Evolutionary conservation across 2,888 invertebrate genomes (phyloP), one percentile per base, ranked within the genome.

Genomic region (Diaphora mendica): DNA sequence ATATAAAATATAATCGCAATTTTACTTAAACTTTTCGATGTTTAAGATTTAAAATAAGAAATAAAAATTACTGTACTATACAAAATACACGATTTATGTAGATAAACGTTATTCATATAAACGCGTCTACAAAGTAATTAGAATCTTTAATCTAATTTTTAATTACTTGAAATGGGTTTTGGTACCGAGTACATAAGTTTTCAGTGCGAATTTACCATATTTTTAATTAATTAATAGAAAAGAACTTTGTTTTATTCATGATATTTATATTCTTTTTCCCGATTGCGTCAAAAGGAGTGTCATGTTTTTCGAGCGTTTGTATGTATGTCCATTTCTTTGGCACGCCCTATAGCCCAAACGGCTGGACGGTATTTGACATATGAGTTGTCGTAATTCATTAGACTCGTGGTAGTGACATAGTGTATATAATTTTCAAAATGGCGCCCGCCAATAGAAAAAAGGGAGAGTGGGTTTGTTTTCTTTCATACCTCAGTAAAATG

Each of bases 51-150:
- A 11, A n/a, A n/a, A 11, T 2, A n/a, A 23, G 51, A 23, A n/a
- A 55, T 3, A 23, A 55, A 55, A n/a, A 11, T 55, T 55, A 55
- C 51, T 23, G 51, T 51, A 20, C 20, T 20, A 48, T 5, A 51
- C 51, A n/a, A n/a, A 55, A n/a, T n/a, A 55, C 51, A 55, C 7
- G n/a, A 55, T n/a, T 55, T 11, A 23, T 55, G 2, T 23, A n/a
- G 51, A 55, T 55, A 55, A 55, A 55, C 20, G 23, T 55, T 55
- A 55, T 55, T 23, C 23, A 51, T 55, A 23, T 51, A 51, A 17
- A 68, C 55, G 72, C 70, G 68, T 64, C 71, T n/a, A 70, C 65
- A 73, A 55, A 55, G 51, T n/a, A 55, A 55, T 55, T 55, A n/a
- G 23, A 55, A 30, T 33, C 20, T 64, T 64, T 44, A 42, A 59